phyloP scores from a whole-genome alignment of 2,888 invertebrate species.

The Caenorhabditis panamensis region DNA sequence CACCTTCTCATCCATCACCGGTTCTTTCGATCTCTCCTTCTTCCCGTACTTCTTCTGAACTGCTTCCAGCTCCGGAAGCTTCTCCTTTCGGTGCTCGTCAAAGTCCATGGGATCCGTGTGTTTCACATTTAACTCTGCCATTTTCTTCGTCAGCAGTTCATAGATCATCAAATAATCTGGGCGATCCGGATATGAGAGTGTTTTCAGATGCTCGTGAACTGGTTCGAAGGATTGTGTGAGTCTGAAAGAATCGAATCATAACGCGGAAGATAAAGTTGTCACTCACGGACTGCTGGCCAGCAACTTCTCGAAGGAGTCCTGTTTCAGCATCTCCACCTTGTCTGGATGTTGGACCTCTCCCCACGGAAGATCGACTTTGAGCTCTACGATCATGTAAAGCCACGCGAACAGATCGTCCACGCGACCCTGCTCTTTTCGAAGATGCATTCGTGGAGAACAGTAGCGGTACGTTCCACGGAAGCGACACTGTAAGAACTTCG shows the following conservation, averaged over 20 bases:
- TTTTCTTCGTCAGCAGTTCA: slow-evolving; percentile 10
- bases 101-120: slow-evolving; percentile 61
- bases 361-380: slow-evolving; percentile 47
- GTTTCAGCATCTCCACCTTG: slow-evolving; percentile 35
- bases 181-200: slow-evolving; percentile 42
- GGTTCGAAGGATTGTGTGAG: slow-evolving; percentile 27
- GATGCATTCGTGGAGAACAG: slow-evolving; percentile 48
- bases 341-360: slow-evolving; percentile 28
- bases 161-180: slow-evolving; percentile 57
- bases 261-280: not conserved
- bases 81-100: slow-evolving; percentile 28
- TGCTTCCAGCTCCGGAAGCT: slow-evolving; percentile 12
- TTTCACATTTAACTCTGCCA: slow-evolving; percentile 36
- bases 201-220: slow-evolving; percentile 42
- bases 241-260: slow-evolving; percentile 5
- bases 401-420: slow-evolving; percentile 45
- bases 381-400: slow-evolving; percentile 58
- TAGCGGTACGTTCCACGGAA: slow-evolving; percentile 53
- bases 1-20: slow-evolving; percentile 30
- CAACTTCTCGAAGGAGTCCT: slow-evolving; percentile 26
- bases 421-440: slow-evolving; percentile 37
- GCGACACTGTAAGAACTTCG: slow-evolving; percentile 25
- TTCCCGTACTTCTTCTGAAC: slow-evolving; percentile 42
- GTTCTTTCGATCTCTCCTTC: slow-evolving; percentile 18
- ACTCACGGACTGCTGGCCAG: slow-evolving; percentile 27